Evolutionary conservation across 2,888 invertebrate genomes (phyloP).

Genomic region (Beris chalybata): DNA sequence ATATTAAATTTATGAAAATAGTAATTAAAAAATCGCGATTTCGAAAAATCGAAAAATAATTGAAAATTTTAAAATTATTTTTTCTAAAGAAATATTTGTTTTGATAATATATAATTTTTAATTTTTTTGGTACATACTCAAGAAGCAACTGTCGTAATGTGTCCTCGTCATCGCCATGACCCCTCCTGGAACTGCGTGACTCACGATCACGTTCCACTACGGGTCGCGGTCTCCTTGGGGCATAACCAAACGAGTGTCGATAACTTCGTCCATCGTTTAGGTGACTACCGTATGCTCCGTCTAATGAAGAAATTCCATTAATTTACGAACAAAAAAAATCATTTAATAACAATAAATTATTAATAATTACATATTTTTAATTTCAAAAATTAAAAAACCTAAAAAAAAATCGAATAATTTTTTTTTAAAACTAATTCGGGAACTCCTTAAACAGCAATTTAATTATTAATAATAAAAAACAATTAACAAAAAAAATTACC

Average conservation of each 20-base stretch:
- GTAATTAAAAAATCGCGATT: neutral
- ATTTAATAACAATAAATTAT: neutral
- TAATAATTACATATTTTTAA: neutral
- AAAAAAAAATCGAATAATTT: too few species aligned
- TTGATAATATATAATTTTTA: slow-evolving; percentile 26
- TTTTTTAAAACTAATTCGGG: too few species aligned
- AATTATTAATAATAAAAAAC: too few species aligned
- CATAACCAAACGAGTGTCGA: slow-evolving; percentile 57
- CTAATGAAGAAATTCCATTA: slow-evolving; percentile 41
- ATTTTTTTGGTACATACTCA: slow-evolving; percentile 68
- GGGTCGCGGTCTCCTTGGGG: slow-evolving; percentile 55
- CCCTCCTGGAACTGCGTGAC: slow-evolving; percentile 54
- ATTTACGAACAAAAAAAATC: neutral
- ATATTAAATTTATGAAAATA: neutral
- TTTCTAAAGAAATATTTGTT: neutral
- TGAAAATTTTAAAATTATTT: neutral
- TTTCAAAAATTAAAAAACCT: neutral
- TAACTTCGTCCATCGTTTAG: slow-evolving; percentile 54
- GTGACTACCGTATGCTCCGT: slow-evolving; percentile 52
- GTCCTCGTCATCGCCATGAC: slow-evolving; percentile 79
- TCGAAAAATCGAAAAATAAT: slow-evolving; percentile 7
- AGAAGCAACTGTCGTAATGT: slow-evolving; percentile 93
- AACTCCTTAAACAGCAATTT: too few species aligned
- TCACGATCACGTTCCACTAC: slow-evolving; percentile 55
- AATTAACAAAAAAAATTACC: slow-evolving; percentile 46